phyloP scores from a whole-genome alignment of 2,113 vertebrate genomes.

The Pyxicephalus adspersus region DNA sequence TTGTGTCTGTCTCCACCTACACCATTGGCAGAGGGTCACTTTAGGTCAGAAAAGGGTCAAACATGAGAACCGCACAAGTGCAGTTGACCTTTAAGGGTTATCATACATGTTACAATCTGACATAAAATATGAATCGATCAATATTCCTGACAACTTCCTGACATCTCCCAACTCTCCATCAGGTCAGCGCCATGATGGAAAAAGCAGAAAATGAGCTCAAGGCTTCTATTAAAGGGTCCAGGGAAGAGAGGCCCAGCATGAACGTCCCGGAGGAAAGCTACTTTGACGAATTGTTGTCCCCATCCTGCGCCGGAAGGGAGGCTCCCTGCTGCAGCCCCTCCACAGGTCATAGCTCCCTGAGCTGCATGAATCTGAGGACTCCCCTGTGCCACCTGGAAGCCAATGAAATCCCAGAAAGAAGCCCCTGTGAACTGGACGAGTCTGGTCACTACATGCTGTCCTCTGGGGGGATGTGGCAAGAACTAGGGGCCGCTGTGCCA shows the following conservation, averaged over 20 bases:
- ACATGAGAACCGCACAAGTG: too few relatives aligned
- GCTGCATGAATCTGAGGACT: neutral
- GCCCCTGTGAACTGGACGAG: constrained; percentile 23
- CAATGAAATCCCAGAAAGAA: neutral
- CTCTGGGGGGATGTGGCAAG: neutral
- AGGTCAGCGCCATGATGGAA: constrained; percentile 66
- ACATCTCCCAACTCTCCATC: neutral
- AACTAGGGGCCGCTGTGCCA: neutral
- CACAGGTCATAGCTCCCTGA: neutral
- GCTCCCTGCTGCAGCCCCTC: neutral
- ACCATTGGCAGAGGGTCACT: too few relatives aligned
- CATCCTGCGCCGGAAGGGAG: neutral
- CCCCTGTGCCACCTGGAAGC: neutral
- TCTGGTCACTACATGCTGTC: neutral
- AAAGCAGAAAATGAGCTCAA: constrained; percentile 59
- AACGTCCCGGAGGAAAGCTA: constrained; percentile 76
- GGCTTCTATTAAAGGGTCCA: constrained; percentile 51
- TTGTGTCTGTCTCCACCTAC: too few relatives aligned
- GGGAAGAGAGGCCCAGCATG: constrained; percentile 54
- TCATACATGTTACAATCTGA: too few relatives aligned
- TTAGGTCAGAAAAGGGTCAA: too few relatives aligned
- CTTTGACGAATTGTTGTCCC: constrained; percentile 57
- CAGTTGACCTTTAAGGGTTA: too few relatives aligned
- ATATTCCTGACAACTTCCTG: neutral
- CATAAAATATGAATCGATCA: too few relatives aligned